These are phyloP conservation scores for Leucopternis melanops DNA, from an alignment of 2,113 vertebrate species.

Conservation along the genomic window DNA sequence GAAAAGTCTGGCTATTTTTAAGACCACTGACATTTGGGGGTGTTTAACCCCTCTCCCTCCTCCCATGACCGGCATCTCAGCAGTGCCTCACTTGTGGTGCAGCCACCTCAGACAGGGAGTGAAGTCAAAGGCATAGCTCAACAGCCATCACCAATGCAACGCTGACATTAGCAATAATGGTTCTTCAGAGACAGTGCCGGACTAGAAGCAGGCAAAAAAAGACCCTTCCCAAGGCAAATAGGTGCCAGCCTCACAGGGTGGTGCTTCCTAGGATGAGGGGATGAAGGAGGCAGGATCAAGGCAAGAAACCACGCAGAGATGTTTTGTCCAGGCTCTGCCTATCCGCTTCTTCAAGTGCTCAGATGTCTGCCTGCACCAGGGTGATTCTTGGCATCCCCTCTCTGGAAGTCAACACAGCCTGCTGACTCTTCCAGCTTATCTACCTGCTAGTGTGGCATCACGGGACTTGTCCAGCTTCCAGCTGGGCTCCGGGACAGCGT, in stretches of 20 bases:
- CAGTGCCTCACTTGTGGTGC: background rate
- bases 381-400: background rate
- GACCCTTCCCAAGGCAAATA: background rate
- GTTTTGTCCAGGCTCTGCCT: background rate
- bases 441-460: background rate
- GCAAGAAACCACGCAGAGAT: background rate
- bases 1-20: slow-evolving; percentile 6
- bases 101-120: background rate
- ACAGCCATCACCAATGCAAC: background rate
- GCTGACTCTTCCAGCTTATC: background rate
- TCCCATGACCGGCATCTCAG: background rate
- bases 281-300: background rate
- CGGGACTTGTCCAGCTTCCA: background rate
- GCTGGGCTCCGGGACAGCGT: accelerated
- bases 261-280: background rate
- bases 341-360: background rate
- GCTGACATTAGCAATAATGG: background rate
- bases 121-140: background rate
- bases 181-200: background rate
- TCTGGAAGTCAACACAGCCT: background rate
- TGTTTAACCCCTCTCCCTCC: background rate
- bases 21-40: background rate
- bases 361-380: background rate
- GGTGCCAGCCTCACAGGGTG: background rate
- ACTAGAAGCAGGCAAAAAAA: background rate